Conservation (phyloP, 2,888 invertebrate species). For the Danaus chrysippus region DNA sequence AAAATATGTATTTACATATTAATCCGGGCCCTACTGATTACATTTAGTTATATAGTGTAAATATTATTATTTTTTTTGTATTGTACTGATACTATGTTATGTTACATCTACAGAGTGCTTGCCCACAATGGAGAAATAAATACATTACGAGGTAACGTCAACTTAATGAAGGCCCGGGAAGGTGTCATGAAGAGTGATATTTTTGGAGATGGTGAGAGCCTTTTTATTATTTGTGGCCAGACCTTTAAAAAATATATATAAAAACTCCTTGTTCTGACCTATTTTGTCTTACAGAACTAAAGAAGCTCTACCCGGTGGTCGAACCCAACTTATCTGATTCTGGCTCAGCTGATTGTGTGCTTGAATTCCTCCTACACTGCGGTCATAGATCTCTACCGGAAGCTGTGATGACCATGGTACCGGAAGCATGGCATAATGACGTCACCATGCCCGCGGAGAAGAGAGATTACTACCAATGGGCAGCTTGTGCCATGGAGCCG, state of each 20-base stretch:
- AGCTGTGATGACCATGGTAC: conserved; percentile 99
- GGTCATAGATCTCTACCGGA: conserved; percentile 95
- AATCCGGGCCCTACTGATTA: no score
- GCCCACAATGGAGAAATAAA: conserved; percentile 99
- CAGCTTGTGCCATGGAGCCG: conserved; percentile 98
- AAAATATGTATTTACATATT: no score
- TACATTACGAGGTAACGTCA: conserved; percentile 98
- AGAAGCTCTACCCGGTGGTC: conserved; percentile 96
- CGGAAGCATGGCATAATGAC: conserved; percentile 99
- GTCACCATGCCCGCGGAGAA: conserved; percentile 94
- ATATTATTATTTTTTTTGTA: not conserved
- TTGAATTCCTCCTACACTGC: conserved; percentile 97
- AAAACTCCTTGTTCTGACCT: not conserved
- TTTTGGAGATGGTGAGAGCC: conserved; percentile 83
- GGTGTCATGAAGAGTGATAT: conserved; percentile 95
- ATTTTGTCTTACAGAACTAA: conserved; percentile 75
- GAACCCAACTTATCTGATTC: conserved; percentile 99
- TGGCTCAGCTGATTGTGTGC: conserved; percentile 97
- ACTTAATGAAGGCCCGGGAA: conserved; percentile 98
- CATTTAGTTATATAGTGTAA: no score
- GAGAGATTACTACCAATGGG: conserved; percentile 98
- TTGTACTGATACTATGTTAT: conserved; percentile 3
- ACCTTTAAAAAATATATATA: not conserved
- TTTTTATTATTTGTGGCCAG: not conserved
- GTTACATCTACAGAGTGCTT: conserved; percentile 81